Percentiles rank a stretch among this genome's conserved stretches.
phyloP scores from a whole-genome alignment of 2,113 vertebrate species.

The Rhinichthys klamathensis region DNA sequence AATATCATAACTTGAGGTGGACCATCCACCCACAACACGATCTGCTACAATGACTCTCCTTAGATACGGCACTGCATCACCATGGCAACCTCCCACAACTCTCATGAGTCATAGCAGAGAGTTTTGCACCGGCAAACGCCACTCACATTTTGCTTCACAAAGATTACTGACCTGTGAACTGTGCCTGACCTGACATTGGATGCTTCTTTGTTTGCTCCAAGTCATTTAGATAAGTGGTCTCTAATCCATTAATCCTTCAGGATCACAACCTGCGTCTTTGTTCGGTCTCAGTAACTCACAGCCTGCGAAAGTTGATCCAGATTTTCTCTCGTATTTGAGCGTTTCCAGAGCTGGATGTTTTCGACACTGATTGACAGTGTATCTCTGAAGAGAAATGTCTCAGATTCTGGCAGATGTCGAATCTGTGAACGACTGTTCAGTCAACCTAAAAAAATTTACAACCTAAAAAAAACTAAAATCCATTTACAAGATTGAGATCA shows the following conservation, averaged over 20 bases:
- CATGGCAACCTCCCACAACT: conserved; percentile 17
- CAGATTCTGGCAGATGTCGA: too few relatives aligned
- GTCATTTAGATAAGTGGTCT: conserved; percentile 31
- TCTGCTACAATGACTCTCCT: conserved; percentile 8
- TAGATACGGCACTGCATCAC: neutral
- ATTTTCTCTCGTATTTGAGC: neutral
- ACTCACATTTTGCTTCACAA: neutral
- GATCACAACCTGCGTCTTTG: neutral
- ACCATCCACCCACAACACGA: neutral
- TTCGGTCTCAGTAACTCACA: neutral
- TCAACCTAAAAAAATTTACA: too few relatives aligned
- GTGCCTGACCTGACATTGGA: neutral
- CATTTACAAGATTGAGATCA: too few relatives aligned
- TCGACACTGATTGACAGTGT: too few relatives aligned
- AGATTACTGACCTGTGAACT: neutral
- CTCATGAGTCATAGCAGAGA: neutral
- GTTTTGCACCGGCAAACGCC: neutral
- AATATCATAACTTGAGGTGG: neutral
- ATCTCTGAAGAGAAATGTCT: conserved; percentile 66
- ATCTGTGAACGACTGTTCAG: too few relatives aligned
- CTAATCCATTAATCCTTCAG: conserved; percentile 13
- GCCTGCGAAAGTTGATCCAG: neutral
- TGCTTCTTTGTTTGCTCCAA: neutral
- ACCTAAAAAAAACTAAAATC: too few relatives aligned
- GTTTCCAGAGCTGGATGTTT: conserved; percentile 7